A percentile compares a stretch with the other conserved stretches of the same genome.
These are phyloP conservation scores for Diadegma fenestrale DNA, from an alignment of 2,888 invertebrate species.

Conservation along the genomic window DNA sequence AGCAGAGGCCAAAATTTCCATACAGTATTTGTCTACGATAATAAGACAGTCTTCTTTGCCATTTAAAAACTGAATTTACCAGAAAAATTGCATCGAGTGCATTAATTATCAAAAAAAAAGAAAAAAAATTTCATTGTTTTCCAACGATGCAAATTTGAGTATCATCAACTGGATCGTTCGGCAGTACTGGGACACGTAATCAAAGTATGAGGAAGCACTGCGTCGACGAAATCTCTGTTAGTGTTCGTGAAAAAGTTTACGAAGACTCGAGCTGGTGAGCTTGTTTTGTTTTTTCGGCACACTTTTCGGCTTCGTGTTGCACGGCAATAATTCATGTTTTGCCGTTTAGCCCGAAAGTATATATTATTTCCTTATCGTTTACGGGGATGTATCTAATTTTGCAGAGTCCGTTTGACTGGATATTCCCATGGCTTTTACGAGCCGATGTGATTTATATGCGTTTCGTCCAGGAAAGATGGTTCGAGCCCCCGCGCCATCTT, in stretches of 20 bases:
- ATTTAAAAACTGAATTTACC: too few relatives aligned
- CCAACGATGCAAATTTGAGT: too few relatives aligned
- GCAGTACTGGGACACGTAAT: conserved; percentile 44
- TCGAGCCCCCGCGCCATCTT: neutral
- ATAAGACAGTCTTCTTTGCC: too few relatives aligned
- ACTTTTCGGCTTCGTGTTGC: neutral
- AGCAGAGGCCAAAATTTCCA: too few relatives aligned
- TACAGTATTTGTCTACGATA: too few relatives aligned
- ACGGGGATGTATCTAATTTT: neutral
- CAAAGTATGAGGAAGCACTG: neutral
- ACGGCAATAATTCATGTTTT: neutral
- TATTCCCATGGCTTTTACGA: conserved; percentile 8
- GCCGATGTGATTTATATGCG: neutral
- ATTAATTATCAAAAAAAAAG: neutral
- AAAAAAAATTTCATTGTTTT: neutral
- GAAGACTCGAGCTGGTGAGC: neutral
- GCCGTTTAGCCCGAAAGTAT: neutral
- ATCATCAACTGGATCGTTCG: too few relatives aligned
- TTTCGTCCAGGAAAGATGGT: too few relatives aligned
- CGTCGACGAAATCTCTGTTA: neutral
- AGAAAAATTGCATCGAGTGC: too few relatives aligned
- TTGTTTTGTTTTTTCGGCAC: neutral
- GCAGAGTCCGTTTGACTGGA: neutral
- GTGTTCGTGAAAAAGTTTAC: neutral
- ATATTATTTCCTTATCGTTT: neutral